These are phyloP conservation scores for Drosophila bipectinata DNA, from an alignment of 1,140 invertebrate genomes.

Conservation along the genomic window DNA sequence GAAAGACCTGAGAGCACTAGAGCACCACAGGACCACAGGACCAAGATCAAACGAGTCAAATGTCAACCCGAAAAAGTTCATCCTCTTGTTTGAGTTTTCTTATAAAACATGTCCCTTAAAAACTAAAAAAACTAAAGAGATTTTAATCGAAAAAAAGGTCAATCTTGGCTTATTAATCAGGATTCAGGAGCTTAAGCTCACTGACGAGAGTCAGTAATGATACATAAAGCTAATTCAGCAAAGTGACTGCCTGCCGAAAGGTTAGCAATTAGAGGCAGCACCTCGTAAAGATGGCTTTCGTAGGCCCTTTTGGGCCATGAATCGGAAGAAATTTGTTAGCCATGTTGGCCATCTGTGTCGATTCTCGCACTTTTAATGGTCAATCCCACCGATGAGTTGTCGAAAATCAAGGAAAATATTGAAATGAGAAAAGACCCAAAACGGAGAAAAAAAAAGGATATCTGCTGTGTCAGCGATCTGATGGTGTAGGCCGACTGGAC, in stretches of 20 bases:
- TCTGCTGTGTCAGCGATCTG: slow-evolving; percentile 38
- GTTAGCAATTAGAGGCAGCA: slow-evolving; percentile 31
- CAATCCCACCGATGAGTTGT: slow-evolving; percentile 54
- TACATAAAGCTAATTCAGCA: slow-evolving; percentile 43
- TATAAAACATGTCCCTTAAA: too few species aligned
- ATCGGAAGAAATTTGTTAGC: slow-evolving; percentile 26
- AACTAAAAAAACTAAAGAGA: too few species aligned
- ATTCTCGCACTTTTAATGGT: slow-evolving; percentile 57
- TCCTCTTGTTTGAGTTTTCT: slow-evolving; percentile 12
- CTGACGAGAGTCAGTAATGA: slow-evolving; percentile 3
- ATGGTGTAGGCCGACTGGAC: slow-evolving; percentile 9
- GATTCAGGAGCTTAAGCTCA: not conserved
- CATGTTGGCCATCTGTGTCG: slow-evolving; percentile 29
- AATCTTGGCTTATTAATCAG: slow-evolving; percentile 34
- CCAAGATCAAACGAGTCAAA: slow-evolving; percentile 35
- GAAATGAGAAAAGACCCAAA: slow-evolving; percentile 12
- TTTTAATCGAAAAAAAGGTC: slow-evolving; percentile 11
- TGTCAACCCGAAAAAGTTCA: slow-evolving; percentile 28
- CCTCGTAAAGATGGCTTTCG: not conserved
- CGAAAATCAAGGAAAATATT: slow-evolving; percentile 30
- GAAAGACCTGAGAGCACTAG: not conserved
- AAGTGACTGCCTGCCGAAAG: slow-evolving; percentile 49
- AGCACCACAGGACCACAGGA: not conserved
- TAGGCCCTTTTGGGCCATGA: slow-evolving; percentile 25
- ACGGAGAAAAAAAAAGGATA: not conserved